Conservation (phyloP, 1,140 invertebrate genomes). For the Heliconius melpomene region DNA sequence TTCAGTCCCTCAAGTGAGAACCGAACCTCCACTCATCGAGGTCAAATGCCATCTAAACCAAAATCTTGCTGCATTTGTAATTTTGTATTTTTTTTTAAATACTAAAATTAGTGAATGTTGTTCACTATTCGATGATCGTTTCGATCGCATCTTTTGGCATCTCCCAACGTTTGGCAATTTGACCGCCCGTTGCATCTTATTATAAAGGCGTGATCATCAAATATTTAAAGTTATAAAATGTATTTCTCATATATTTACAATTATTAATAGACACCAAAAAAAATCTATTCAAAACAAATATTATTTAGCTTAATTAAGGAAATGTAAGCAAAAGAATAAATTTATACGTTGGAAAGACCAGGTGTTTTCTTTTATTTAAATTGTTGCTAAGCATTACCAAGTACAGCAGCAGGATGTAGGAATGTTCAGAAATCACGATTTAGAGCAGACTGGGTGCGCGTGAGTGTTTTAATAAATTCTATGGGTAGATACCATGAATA, state of each 20-base stretch:
- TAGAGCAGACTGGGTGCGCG: background rate
- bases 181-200: background rate
- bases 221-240: background rate
- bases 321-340: background rate
- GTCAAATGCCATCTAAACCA: no score
- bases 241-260: no score
- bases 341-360: background rate
- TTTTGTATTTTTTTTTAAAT: background rate
- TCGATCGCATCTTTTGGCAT: background rate
- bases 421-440: slow-evolving; percentile 11
- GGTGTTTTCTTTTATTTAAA: slow-evolving; percentile 6
- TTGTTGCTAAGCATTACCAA: slow-evolving; percentile 6
- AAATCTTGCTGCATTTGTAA: background rate
- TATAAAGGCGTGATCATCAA: background rate
- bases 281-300: background rate
- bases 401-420: slow-evolving; percentile 8
- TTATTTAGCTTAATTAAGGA: no score
- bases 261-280: background rate
- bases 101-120: background rate
- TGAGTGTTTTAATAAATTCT: slow-evolving; percentile 3
- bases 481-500: slow-evolving; percentile 1
- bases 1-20: no score
- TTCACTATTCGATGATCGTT: background rate
- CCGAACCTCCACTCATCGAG: no score
- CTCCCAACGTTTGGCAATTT: background rate